phyloP scores from a whole-genome alignment of 2,797 vertebrate species.

The Helostoma temminkii region DNA sequence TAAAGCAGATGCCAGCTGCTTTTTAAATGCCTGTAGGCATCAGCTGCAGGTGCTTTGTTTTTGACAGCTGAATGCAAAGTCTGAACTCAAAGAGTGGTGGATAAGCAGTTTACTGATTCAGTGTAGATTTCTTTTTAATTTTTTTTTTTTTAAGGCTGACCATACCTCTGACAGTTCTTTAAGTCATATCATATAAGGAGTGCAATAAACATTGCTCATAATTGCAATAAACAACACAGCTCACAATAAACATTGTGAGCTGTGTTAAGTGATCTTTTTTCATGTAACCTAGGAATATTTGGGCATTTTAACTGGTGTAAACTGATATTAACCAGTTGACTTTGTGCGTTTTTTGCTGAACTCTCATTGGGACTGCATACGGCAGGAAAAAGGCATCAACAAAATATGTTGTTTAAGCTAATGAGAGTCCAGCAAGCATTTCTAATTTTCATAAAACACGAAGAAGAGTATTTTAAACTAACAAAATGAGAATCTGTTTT shows the following conservation, averaged over 20 bases:
- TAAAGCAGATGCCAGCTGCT: constrained; percentile 18
- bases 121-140: background rate
- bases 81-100: background rate
- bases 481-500: background rate
- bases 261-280: background rate
- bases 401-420: too few species aligned
- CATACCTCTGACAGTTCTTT: background rate
- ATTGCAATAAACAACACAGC: too few species aligned
- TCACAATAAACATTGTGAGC: too few species aligned
- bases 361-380: constrained; percentile 4
- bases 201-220: too few species aligned
- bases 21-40: background rate
- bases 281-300: background rate
- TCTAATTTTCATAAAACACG: too few species aligned
- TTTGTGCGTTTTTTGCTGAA: background rate
- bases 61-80: constrained; percentile 6
- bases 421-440: background rate
- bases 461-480: constrained; percentile 4
- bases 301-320: background rate
- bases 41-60: constrained; percentile 6
- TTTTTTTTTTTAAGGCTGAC: too few species aligned
- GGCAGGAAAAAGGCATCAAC: background rate
- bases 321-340: too few species aligned
- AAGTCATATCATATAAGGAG: too few species aligned
- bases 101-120: background rate